Percentiles rank a stretch among this genome's conserved stretches.
Evolutionary conservation across 2,888 invertebrate genomes (phyloP).

Genomic region (Pecten maximus): DNA sequence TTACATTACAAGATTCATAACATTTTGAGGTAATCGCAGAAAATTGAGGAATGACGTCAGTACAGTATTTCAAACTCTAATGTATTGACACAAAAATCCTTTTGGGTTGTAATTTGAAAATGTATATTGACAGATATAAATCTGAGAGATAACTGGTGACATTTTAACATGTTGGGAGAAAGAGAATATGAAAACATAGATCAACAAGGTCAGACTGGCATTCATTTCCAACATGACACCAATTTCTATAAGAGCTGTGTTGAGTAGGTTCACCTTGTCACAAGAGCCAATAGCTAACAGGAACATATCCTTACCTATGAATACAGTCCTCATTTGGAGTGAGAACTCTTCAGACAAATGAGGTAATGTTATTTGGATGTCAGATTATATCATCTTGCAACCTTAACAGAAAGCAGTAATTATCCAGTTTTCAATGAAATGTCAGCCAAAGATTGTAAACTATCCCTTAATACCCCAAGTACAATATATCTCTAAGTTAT

Average conservation of each 20-base stretch:
- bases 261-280: background rate
- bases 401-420: background rate
- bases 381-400: background rate
- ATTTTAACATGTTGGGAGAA: background rate
- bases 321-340: background rate
- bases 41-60: background rate
- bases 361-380: background rate
- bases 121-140: background rate
- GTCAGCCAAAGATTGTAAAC: slow-evolving; percentile 5
- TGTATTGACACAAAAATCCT: background rate
- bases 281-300: background rate
- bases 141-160: background rate
- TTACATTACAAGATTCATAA: background rate
- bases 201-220: background rate
- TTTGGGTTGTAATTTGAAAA: background rate
- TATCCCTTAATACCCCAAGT: background rate
- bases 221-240: background rate
- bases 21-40: background rate
- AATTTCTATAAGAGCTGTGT: background rate
- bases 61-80: background rate
- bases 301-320: background rate
- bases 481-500: background rate
- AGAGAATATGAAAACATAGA: background rate
- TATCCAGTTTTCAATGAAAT: background rate
- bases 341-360: background rate